Percentiles rank a stretch among this genome's conserved stretches.
These are phyloP conservation scores for Indicator indicator DNA, from an alignment of 2,113 vertebrate genomes.

Conservation along the genomic window DNA sequence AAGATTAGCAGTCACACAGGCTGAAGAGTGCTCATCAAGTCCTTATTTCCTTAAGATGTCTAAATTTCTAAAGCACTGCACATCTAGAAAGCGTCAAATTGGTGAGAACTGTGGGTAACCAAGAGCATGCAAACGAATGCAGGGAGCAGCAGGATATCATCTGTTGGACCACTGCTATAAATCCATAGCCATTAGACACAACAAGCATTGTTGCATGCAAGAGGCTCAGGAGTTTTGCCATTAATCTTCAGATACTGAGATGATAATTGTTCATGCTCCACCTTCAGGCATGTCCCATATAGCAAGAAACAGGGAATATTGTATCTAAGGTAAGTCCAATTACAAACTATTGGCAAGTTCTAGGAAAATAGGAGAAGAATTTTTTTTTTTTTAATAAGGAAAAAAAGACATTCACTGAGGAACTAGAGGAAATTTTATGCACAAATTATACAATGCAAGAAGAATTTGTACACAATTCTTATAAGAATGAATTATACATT, in stretches of 20 bases:
- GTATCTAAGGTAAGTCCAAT: background rate
- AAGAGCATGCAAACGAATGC: background rate
- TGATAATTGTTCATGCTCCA: background rate
- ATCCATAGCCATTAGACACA: background rate
- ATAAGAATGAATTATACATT: background rate
- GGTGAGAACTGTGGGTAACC: background rate
- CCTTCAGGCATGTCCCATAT: background rate
- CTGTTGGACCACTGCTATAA: background rate
- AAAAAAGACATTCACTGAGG: background rate
- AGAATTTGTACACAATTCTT: background rate
- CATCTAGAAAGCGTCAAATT: background rate
- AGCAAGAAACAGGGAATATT: background rate
- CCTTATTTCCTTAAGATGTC: background rate
- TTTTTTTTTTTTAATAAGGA: background rate
- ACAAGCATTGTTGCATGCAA: background rate
- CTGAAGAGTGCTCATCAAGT: background rate
- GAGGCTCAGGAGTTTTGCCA: background rate
- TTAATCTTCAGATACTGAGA: background rate
- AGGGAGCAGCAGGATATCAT: background rate
- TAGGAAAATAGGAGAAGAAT: background rate
- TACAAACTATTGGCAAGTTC: background rate
- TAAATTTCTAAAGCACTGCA: background rate
- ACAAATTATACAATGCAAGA: background rate
- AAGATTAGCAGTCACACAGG: background rate
- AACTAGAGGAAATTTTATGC: background rate